Conservation (phyloP, 1,140 invertebrate species). For the Drosophila subobscura region DNA sequence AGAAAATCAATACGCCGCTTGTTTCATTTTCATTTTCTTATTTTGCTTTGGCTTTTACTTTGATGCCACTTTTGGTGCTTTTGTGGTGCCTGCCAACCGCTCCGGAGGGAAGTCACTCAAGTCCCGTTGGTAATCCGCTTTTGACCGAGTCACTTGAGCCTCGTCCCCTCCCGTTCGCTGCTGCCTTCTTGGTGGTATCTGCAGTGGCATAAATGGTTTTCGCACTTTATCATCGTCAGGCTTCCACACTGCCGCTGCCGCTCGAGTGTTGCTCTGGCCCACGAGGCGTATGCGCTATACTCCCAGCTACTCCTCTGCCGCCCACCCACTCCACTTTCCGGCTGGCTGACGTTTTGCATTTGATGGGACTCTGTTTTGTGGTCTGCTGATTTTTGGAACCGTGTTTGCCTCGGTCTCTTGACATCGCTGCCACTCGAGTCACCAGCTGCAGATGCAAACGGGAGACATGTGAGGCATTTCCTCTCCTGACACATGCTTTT, state of each 20-base stretch:
- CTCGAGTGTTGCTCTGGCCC: slow-evolving; percentile 40
- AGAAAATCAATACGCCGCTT: slow-evolving; percentile 71
- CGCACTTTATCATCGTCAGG: slow-evolving; percentile 55
- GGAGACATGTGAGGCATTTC: neutral
- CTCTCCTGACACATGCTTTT: slow-evolving; percentile 18
- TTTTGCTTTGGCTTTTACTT: slow-evolving; percentile 29
- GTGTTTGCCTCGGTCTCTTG: slow-evolving; percentile 40
- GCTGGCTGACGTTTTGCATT: slow-evolving; percentile 69
- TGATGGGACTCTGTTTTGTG: slow-evolving; percentile 52
- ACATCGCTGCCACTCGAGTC: slow-evolving; percentile 32
- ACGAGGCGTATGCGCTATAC: slow-evolving; percentile 59
- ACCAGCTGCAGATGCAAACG: neutral
- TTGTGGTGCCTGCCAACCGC: slow-evolving; percentile 13
- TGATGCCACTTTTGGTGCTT: slow-evolving; percentile 30
- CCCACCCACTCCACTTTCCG: slow-evolving; percentile 54
- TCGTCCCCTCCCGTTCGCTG: neutral
- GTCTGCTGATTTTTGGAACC: slow-evolving; percentile 58
- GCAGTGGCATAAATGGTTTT: slow-evolving; percentile 59
- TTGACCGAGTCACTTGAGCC: slow-evolving; percentile 65
- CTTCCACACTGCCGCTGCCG: neutral
- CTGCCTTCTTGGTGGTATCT: neutral
- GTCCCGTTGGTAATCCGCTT: slow-evolving; percentile 71
- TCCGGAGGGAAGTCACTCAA: slow-evolving; percentile 65
- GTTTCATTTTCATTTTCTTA: slow-evolving; percentile 46
- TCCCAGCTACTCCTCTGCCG: slow-evolving; percentile 16